phyloP scores from a whole-genome alignment of 2,797 vertebrate genomes.

The Coluber constrictor region DNA sequence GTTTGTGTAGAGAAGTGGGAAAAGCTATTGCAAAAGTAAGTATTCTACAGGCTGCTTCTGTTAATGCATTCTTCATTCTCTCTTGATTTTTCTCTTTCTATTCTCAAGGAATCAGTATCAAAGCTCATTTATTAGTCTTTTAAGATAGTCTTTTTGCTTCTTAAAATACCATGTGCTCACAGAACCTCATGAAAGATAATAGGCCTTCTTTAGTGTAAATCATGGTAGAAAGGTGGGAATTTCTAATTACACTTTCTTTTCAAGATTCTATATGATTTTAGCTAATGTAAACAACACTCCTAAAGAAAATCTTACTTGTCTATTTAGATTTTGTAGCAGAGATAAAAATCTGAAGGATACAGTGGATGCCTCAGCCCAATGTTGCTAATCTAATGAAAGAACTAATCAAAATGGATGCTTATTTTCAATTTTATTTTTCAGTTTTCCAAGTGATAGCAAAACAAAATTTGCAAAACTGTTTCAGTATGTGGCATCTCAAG shows the following conservation, averaged over 20 bases:
- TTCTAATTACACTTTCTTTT: neutral
- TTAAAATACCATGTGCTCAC: neutral
- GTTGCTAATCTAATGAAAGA: constrained; percentile 16
- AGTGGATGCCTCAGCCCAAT: neutral
- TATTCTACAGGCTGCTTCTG: neutral
- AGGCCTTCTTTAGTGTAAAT: neutral
- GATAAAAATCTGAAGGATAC: neutral
- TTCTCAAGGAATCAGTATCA: neutral
- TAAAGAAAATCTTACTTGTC: neutral
- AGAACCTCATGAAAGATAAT: neutral
- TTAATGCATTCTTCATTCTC: neutral
- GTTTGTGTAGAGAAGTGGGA: neutral
- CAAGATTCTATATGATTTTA: neutral
- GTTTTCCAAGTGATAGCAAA: neutral
- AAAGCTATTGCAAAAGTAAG: neutral
- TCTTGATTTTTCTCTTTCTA: neutral
- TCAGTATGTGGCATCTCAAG: neutral
- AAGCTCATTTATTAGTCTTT: neutral
- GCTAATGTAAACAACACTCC: neutral
- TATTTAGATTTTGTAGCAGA: neutral
- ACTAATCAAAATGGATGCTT: neutral
- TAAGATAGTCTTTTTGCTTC: neutral
- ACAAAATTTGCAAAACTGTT: neutral
- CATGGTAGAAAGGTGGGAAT: neutral
- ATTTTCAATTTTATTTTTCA: constrained; percentile 15